Evolutionary conservation across 2,797 vertebrate genomes (phyloP), one percentile per base, ranked within the genome.

Genomic region (Platalea minor): DNA sequence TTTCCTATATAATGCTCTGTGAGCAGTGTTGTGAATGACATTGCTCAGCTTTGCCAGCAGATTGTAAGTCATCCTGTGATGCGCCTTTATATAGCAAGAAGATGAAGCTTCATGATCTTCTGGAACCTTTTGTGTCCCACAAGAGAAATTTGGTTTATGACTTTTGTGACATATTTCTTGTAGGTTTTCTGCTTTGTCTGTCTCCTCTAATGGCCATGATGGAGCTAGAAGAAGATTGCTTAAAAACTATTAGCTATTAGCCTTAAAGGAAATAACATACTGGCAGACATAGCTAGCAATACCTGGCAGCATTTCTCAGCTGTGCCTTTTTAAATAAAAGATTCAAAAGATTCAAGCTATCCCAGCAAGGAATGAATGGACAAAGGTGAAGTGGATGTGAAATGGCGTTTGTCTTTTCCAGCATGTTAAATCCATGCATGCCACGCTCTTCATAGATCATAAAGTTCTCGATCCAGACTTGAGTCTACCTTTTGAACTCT

Each of bases 401-500:
- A 84, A 82, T 53, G 5, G 39, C 8, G 0, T 51, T 85, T 92
- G 29, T 91, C 60, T 89, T 74, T 92, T 53, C 89, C 39, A 85
- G 64, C 45, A 13, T 67, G 19, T 87, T 41, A 85, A 88, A 91
- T 84, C 45, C 28, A 19, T 80, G 79, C 56, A 15, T 85, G 37
- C 64, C 70, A 59, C 0, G 1, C 26, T 93, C 26, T 88, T 69
- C 43, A 81, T 50, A 86, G 84, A 60, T 69, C 63, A 25, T 83
- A 57, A 91, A 86, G 51, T 85, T 93, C 74, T 72, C 78, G 56
- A 79, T 89, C 25, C 45, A 0, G 0, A 69, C 37, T 64, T 89
- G 74, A 80, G 43, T 80, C 67, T 87, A 80, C 72, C 85, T 80
- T 87, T 91, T 93, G 80, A 93, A 86, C 93, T 94, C 70, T 78